phyloP scores from a whole-genome alignment of 2,797 vertebrate species.

The Sebastes itinus region DNA sequence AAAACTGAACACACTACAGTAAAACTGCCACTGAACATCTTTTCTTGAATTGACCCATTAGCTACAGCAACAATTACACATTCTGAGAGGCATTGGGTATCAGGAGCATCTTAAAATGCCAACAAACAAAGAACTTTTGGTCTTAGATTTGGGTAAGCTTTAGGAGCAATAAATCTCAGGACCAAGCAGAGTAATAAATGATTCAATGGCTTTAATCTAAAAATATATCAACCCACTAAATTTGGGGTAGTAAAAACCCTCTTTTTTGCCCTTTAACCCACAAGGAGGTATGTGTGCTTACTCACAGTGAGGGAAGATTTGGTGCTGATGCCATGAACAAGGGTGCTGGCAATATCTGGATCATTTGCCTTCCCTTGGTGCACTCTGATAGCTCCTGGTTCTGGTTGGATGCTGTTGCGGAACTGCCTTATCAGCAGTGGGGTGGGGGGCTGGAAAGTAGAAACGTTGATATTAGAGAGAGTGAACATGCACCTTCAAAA shows the following conservation, averaged over 20 bases:
- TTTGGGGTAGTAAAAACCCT: not conserved
- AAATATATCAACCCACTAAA: not conserved
- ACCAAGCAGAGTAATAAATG: not conserved
- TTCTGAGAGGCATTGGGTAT: not conserved
- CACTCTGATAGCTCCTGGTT: conserved; percentile 78
- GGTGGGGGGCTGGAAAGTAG: conserved; percentile 77
- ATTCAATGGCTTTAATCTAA: not conserved
- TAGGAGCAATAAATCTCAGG: not conserved
- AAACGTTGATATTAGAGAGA: not conserved
- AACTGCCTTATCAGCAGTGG: conserved; percentile 83
- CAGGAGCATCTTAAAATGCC: not conserved
- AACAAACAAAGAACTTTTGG: not conserved
- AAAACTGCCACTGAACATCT: not conserved
- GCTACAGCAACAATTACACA: not conserved
- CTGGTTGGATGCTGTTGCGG: conserved; percentile 78
- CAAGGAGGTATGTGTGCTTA: not conserved
- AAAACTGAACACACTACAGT: not conserved
- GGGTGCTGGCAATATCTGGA: conserved; percentile 77
- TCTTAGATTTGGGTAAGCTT: not conserved
- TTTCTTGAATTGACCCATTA: not conserved
- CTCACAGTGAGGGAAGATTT: conserved; percentile 76
- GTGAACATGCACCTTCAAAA: not conserved
- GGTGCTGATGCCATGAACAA: conserved; percentile 84
- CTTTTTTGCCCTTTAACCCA: not conserved
- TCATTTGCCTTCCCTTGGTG: conserved; percentile 87